Evolutionary conservation across 2,113 vertebrate species (phyloP).

Genomic region (Panurus biarmicus): DNA sequence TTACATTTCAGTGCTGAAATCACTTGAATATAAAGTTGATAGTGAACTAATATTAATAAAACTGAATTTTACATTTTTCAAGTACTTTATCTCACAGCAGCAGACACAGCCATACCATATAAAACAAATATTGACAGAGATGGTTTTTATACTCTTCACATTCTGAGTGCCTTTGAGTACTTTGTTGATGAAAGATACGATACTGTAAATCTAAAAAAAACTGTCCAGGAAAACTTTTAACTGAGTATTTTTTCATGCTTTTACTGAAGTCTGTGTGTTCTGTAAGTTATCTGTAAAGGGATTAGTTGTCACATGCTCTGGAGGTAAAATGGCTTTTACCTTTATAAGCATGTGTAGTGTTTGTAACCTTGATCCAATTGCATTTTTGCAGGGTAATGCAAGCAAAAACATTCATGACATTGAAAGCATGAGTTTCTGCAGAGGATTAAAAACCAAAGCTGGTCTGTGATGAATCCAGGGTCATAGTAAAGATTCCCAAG

Average conservation of each 20-base stretch:
- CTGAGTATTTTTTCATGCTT: background rate
- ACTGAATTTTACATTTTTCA: background rate
- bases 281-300: background rate
- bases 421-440: background rate
- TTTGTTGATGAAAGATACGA: background rate
- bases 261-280: background rate
- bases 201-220: background rate
- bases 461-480: background rate
- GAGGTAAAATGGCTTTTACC: background rate
- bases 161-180: background rate
- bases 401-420: background rate
- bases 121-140: background rate
- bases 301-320: background rate
- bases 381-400: background rate
- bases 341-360: fast-evolving
- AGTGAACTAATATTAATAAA: background rate
- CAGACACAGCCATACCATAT: background rate
- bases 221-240: background rate
- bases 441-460: background rate
- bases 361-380: background rate
- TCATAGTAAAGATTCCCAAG: background rate
- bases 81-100: background rate
- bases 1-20: background rate
- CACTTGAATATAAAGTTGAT: background rate
- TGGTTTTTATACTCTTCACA: background rate